These are phyloP conservation scores for Hemaris fuciformis DNA, from an alignment of 2,888 invertebrate species.

Conservation along the genomic window DNA sequence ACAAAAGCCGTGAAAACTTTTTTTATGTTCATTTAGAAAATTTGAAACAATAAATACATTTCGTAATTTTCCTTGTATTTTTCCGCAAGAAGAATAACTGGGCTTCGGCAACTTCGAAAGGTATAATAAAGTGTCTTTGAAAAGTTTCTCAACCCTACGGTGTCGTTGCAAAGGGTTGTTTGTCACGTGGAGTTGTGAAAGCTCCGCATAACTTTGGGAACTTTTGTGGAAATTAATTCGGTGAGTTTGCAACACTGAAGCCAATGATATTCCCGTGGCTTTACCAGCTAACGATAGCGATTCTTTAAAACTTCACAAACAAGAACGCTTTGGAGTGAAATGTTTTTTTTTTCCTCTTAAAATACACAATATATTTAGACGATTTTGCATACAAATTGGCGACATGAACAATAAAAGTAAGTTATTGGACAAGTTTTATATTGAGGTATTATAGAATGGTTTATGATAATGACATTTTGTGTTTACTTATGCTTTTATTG, in stretches of 20 bases:
- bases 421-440: conserved; percentile 2
- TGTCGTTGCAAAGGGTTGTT: background rate
- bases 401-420: background rate
- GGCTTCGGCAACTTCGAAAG: background rate
- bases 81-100: background rate
- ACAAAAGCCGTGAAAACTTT: background rate
- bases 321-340: background rate
- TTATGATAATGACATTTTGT: background rate
- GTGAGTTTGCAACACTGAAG: background rate
- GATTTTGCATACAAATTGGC: background rate
- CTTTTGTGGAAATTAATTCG: background rate
- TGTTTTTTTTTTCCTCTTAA: background rate
- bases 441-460: background rate
- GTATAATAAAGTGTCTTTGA: background rate
- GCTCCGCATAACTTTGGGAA: background rate
- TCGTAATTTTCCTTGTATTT: background rate
- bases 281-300: background rate
- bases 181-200: background rate
- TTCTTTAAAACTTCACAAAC: background rate
- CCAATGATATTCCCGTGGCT: background rate
- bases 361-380: background rate
- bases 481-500: background rate
- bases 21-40: background rate
- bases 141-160: background rate
- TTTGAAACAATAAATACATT: background rate